These are phyloP conservation scores for Muntiacus reevesi DNA, from an alignment of 2,113 vertebrate genomes.

Conservation along the genomic window DNA sequence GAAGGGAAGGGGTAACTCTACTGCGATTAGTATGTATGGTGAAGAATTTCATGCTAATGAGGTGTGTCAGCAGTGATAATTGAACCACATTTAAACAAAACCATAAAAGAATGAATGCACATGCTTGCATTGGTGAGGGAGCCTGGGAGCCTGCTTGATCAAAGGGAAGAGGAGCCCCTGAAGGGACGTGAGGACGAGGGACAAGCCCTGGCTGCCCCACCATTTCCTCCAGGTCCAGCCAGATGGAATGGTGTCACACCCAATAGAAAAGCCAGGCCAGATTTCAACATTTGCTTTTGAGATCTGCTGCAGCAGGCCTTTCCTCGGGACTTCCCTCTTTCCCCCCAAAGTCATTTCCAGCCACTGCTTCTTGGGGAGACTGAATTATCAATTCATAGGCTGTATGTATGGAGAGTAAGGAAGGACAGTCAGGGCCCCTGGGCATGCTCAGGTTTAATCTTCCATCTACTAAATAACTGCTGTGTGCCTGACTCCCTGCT, in stretches of 20 bases:
- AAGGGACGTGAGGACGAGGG: background rate
- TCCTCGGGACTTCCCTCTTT: background rate
- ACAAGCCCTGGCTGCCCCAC: background rate
- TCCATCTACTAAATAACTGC: background rate
- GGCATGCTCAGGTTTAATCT: background rate
- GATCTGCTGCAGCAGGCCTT: background rate
- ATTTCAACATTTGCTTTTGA: background rate
- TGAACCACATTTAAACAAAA: slow-evolving; percentile 83
- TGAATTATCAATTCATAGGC: background rate
- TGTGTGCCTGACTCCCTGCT: background rate
- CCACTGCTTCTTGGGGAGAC: background rate
- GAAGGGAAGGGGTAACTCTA: slow-evolving; percentile 51
- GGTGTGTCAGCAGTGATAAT: slow-evolving; percentile 86
- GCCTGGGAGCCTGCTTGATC: background rate
- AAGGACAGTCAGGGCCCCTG: background rate
- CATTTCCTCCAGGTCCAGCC: background rate
- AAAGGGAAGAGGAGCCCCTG: background rate
- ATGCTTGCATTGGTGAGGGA: slow-evolving; percentile 66
- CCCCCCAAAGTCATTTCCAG: background rate
- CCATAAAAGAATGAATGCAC: slow-evolving; percentile 76
- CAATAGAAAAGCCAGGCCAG: background rate
- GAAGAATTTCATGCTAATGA: slow-evolving; percentile 87
- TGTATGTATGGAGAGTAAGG: background rate
- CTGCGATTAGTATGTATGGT: slow-evolving; percentile 75
- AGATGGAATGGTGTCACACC: background rate